A percentile compares a stretch with the other conserved stretches of the same genome.
phyloP scores from a whole-genome alignment of 2,113 vertebrate species.

The Chaetops frenatus region DNA sequence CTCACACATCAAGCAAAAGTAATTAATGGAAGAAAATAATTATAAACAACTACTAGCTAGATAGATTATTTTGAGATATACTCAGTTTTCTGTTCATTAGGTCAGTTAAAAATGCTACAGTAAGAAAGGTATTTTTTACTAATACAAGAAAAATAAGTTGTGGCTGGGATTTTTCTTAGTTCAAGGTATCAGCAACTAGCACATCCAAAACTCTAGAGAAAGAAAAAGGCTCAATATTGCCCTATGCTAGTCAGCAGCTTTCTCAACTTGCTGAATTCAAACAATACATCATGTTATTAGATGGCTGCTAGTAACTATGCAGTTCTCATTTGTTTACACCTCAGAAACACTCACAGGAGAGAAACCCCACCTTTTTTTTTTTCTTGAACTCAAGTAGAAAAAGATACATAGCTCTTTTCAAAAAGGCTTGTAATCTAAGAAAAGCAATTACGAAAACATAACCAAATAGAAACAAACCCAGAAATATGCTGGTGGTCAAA shows the following conservation, averaged over 20 bases:
- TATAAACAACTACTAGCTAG: neutral
- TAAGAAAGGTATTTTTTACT: neutral
- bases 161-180: neutral
- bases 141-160: neutral
- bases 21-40: neutral
- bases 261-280: neutral
- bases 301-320: neutral
- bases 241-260: neutral
- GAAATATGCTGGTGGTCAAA: neutral
- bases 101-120: neutral
- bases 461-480: neutral
- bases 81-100: neutral
- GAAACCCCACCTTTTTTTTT: neutral
- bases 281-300: neutral
- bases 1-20: neutral
- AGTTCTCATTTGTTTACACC: neutral
- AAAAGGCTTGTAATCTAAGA: neutral
- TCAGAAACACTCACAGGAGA: neutral
- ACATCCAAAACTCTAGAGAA: neutral
- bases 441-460: neutral
- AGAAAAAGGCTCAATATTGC: neutral
- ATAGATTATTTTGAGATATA: neutral
- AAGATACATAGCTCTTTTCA: neutral
- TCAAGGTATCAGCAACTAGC: neutral
- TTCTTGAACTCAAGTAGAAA: neutral